Evolutionary conservation across 2,888 invertebrate genomes (phyloP).

Genomic region (Crematogaster levior): DNA sequence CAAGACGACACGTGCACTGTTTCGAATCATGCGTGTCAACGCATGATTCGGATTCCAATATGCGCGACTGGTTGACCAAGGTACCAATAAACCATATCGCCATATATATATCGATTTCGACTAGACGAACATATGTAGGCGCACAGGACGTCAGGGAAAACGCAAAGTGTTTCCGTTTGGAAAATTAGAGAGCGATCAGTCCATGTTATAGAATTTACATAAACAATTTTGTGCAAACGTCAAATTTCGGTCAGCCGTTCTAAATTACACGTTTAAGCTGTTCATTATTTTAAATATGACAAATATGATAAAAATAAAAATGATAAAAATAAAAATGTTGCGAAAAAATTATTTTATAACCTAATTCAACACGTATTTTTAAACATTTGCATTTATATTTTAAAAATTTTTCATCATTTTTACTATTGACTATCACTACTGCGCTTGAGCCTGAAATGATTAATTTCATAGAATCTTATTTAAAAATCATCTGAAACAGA

Average conservation of each 20-base stretch:
- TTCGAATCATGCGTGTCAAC: conserved; percentile 10
- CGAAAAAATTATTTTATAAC: not conserved
- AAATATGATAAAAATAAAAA: not conserved
- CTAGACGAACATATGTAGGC: not conserved
- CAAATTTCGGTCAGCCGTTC: conserved; percentile 4
- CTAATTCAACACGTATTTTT: not conserved
- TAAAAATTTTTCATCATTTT: no score
- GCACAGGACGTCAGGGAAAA: conserved; percentile 3
- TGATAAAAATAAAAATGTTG: not conserved
- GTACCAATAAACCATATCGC: conserved; percentile 54
- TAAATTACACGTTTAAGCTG: not conserved
- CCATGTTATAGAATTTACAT: conserved; percentile 3
- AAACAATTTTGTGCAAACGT: not conserved
- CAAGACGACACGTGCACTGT: conserved; percentile 16
- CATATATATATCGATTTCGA: conserved; percentile 53
- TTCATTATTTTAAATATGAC: not conserved
- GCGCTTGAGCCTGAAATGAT: not conserved
- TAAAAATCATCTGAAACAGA: not conserved
- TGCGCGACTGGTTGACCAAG: conserved; percentile 62
- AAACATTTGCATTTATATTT: not conserved
- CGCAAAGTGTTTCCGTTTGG: conserved; percentile 22
- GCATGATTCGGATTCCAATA: conserved; percentile 63
- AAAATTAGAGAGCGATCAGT: conserved; percentile 26
- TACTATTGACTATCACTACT: not conserved
- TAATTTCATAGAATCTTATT: not conserved